Conservation (phyloP, 2,888 invertebrate genomes). For the Scotopteryx bipunctaria region DNA sequence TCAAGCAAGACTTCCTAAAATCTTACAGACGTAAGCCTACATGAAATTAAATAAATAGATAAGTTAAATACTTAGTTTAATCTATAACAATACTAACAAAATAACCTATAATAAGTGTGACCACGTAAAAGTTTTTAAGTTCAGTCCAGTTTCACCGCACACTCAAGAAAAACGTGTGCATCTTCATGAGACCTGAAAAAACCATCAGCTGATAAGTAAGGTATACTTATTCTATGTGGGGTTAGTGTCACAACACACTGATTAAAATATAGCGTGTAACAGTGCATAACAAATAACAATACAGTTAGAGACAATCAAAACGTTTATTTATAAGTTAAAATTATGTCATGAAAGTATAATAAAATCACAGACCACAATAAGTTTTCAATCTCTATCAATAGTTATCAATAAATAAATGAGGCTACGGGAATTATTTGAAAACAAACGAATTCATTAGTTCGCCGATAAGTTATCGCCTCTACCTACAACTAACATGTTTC, state of each 20-base stretch:
- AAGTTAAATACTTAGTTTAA: too few relatives aligned
- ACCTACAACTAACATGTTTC: background rate
- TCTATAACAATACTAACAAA: slow-evolving; percentile 1
- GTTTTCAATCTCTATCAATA: slow-evolving; percentile 24
- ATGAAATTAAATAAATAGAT: too few relatives aligned
- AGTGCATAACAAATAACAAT: slow-evolving; percentile 36
- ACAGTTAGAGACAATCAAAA: slow-evolving; percentile 43
- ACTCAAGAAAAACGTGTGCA: slow-evolving; percentile 18
- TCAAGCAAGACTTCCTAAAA: too few relatives aligned
- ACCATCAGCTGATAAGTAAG: slow-evolving; percentile 12
- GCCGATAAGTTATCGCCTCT: slow-evolving; percentile 10
- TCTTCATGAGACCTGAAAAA: slow-evolving; percentile 53
- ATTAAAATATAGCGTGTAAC: background rate
- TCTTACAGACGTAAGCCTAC: too few relatives aligned
- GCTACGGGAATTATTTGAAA: slow-evolving; percentile 6
- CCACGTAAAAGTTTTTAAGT: background rate
- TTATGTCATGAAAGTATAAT: slow-evolving; percentile 57
- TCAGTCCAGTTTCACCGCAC: slow-evolving; percentile 26
- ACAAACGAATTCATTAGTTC: slow-evolving; percentile 1
- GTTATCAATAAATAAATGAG: slow-evolving; percentile 8
- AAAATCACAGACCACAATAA: slow-evolving; percentile 55
- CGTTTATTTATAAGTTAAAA: slow-evolving; percentile 56
- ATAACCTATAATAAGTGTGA: background rate
- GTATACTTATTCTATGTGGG: background rate
- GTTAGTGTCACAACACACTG: slow-evolving; percentile 13